Evolutionary conservation across 2,888 invertebrate genomes (phyloP), one percentile per base, ranked within the genome.

Genomic region (Cyaniris semiargus): DNA sequence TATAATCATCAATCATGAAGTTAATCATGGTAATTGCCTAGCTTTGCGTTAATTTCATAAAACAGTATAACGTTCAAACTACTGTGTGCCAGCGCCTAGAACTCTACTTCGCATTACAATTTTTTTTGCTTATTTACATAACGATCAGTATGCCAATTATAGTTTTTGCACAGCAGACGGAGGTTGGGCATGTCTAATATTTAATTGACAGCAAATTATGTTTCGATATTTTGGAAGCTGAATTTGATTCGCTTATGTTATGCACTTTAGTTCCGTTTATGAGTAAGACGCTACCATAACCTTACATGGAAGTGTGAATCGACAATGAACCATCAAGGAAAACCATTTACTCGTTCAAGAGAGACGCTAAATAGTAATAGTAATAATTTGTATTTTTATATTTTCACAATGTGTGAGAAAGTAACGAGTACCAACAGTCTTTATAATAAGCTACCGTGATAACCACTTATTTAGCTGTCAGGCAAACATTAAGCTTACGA

Each of bases 181-280:
- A 66, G n/a, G 66, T 66, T 66, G 5, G 66, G 66, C 66, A 66
- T 66, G 66, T 66, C 66, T 66, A 31, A 66, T 31, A 66, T 31
- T 66, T 66, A 66, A 66, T 66, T 7, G 66, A 31, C 27, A 13
- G 66, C 27, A 66, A 66, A 66, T 27, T 31, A 66, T 31, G 27
- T 31, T 66, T 27, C 0, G 66, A 27, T 66, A 23, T 27, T 66
- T 23, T 66, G 15, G 27, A 15, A 66, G 66, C 15, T 27, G 27
- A 31, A 66, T 66, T 66, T 66, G 66, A 66, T 66, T 66, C 27
- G 27, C 66, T 18, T 66, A 66, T 27, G 66, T 27, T 66, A 31
- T 15, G 66, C 66, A 66, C 27, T 13, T 66, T 66, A 66, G 27
- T 66, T 27, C 66, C 66, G 66, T 27, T 66, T 66, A 31, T 66